Evolutionary conservation across 2,113 vertebrate species (phyloP), one percentile per base, ranked within the genome.

Genomic region (Machaerirhynchus nigripectus): DNA sequence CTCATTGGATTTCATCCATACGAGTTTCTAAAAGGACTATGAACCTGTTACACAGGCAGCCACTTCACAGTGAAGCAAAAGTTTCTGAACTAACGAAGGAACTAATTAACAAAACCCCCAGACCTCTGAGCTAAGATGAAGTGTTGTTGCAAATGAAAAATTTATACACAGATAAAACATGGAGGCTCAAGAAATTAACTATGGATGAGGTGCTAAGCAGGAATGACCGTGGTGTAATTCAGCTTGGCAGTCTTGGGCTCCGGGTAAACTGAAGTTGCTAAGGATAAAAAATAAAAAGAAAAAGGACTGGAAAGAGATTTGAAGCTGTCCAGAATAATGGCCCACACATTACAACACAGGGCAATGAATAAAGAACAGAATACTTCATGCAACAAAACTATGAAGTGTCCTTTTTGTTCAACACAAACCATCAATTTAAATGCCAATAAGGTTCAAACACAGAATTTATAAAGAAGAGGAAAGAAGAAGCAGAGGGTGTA

Each of bases 71-170:
- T 24, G n/a, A 81, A 92, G 61, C 35, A 79, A 82, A 64, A 76
- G 73, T 24, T 68, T 49, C 77, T 85, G 57, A 87, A 71, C 28
- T 76, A 91, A 84, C 1, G n/a, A 56, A 85, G 65, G 31, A 91
- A 46, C 40, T 70, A 73, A 94, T 91, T 76, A 93, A 71, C 57
- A 69, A 87, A 28, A 0, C 4, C 21, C 67, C 70, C 78, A 87
- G 84, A 64, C 40, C 79, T 76, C 57, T 52, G 65, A 82, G 70
- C 49, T 95, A 93, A 85, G 81, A 76, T 73, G 49, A 95, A 93
- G 60, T 92, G 61, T 61, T 91, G 89, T 94, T 84, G 57, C 69
- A 94, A 82, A 96, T 95, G 84, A 93, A 96, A 96, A 73, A 89
- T 92, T 95, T 64, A 97, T 86, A 55, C n/a, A 57, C 15, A 55